A percentile compares a stretch with the other conserved stretches of the same genome.
These are phyloP conservation scores for Chaetops frenatus DNA, from an alignment of 2,113 vertebrate species.

Conservation along the genomic window DNA sequence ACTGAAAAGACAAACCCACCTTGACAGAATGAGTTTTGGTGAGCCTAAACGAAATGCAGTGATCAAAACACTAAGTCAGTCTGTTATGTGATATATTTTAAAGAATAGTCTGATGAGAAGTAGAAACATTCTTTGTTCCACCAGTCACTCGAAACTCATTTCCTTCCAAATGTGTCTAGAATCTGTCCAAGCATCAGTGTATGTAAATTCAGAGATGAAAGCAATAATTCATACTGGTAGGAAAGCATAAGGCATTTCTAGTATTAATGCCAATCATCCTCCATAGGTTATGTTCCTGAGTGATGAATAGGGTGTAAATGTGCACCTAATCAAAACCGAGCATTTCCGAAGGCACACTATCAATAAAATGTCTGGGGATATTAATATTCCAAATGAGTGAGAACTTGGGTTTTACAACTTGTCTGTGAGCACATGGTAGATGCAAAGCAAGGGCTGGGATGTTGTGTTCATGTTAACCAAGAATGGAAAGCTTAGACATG, in stretches of 20 bases:
- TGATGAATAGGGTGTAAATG: neutral
- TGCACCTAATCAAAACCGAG: neutral
- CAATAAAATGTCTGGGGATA: neutral
- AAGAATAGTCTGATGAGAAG: neutral
- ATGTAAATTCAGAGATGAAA: conserved; percentile 43
- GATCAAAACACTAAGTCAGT: conserved; percentile 11
- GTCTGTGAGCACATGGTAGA: neutral
- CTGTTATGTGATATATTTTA: neutral
- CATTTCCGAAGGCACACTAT: neutral
- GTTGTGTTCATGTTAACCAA: neutral
- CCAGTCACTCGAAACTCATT: neutral
- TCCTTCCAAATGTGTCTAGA: conserved; percentile 9
- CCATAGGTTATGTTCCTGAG: neutral
- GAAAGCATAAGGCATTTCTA: conserved; percentile 26
- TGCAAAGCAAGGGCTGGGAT: neutral
- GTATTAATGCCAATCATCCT: neutral
- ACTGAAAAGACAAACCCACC: neutral
- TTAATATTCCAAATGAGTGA: neutral
- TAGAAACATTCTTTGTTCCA: conserved; percentile 12
- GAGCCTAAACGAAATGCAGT: neutral
- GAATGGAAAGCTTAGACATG: neutral
- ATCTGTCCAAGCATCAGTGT: neutral
- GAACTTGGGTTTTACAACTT: neutral
- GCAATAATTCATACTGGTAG: conserved; percentile 4
- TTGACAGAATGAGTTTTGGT: neutral